Percentiles rank a stretch among this genome's conserved stretches.
Conservation (phyloP, 2,113 vertebrate species). For the Sisor rabdophorus region DNA sequence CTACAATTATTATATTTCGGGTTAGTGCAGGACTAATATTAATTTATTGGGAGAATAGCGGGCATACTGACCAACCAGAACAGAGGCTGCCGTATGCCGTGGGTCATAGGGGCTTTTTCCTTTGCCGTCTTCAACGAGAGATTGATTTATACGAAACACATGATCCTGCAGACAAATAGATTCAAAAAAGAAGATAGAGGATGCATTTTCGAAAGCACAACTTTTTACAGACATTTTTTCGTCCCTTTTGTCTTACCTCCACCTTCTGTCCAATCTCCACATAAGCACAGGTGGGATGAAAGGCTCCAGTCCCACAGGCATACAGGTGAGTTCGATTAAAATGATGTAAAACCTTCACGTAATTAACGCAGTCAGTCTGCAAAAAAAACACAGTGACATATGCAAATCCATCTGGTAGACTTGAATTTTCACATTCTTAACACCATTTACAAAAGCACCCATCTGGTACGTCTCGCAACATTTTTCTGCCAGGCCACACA, state of each 20-base stretch:
- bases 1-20: not conserved
- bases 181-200: not conserved
- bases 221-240: not conserved
- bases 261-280: constrained; percentile 82
- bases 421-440: constrained; percentile 58
- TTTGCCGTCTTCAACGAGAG: constrained; percentile 82
- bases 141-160: constrained; percentile 76
- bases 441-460: constrained; percentile 32
- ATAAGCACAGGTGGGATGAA: constrained; percentile 88
- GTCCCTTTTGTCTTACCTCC: constrained; percentile 73
- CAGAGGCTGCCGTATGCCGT: constrained; percentile 78
- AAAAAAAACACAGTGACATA: constrained; percentile 41
- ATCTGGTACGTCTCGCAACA: constrained; percentile 42
- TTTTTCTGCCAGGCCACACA: constrained; percentile 41
- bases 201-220: not conserved
- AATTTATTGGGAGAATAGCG: not conserved
- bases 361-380: constrained; percentile 94
- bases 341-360: constrained; percentile 87
- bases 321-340: constrained; percentile 92
- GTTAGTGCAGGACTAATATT: not conserved
- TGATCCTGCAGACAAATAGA: constrained; percentile 73
- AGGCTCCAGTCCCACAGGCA: constrained; percentile 90
- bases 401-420: constrained; percentile 44
- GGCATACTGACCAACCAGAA: constrained; percentile 82
- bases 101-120: constrained; percentile 95